phyloP scores from a whole-genome alignment of 2,797 vertebrate genomes.

The Macropodus opercularis region DNA sequence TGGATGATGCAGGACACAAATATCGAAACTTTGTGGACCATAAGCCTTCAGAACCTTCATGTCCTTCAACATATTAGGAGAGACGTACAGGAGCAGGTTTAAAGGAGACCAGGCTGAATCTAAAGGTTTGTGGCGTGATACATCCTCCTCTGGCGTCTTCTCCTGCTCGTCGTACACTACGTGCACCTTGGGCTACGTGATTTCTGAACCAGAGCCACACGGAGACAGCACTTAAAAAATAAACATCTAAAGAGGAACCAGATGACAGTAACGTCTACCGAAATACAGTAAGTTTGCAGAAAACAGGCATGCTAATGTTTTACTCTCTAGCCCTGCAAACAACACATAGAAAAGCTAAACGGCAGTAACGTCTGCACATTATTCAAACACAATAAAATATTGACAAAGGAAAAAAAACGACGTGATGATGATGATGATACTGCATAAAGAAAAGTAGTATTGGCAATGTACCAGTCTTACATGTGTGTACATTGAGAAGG shows the following conservation, averaged over 20 bases:
- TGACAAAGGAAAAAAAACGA: conserved; percentile 69
- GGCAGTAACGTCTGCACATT: conserved; percentile 85
- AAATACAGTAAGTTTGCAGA: conserved; percentile 82
- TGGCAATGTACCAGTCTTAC: conserved; percentile 49
- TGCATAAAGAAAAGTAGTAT: conserved; percentile 66
- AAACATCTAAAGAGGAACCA: conserved; percentile 36
- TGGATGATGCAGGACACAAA: not conserved
- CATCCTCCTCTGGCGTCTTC: conserved; percentile 39
- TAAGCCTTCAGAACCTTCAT: no score
- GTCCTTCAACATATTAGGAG: no score
- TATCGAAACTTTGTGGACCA: no score
- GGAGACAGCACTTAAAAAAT: conserved; percentile 52
- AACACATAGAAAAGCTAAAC: conserved; percentile 76
- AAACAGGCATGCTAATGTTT: conserved; percentile 83
- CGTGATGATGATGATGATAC: conserved; percentile 74
- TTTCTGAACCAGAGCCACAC: conserved; percentile 46
- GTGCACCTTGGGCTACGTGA: conserved; percentile 30
- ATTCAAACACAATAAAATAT: conserved; percentile 85
- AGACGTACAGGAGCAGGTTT: not conserved
- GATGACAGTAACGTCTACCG: conserved; percentile 66
- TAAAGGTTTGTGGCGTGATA: conserved; percentile 13
- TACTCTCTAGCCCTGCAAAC: conserved; percentile 70
- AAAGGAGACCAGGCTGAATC: conserved; percentile 19
- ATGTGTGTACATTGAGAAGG: conserved; percentile 62
- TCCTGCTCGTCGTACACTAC: conserved; percentile 38